phyloP scores from a whole-genome alignment of 2,888 invertebrate genomes.

The Laothoe populi region DNA sequence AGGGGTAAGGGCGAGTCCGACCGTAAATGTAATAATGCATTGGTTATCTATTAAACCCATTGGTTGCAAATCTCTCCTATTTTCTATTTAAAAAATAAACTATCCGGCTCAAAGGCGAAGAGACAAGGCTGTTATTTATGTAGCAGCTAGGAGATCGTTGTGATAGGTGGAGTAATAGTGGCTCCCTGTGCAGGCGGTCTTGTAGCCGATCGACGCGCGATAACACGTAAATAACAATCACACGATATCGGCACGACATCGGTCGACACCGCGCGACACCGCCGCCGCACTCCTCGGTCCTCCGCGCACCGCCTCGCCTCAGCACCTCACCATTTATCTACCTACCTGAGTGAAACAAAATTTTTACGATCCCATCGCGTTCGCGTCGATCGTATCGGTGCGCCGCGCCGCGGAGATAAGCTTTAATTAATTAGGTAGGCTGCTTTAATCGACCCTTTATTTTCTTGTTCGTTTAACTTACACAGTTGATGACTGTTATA shows the following conservation, averaged over 20 bases:
- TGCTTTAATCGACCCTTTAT: slow-evolving; percentile 65
- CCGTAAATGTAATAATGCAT: slow-evolving; percentile 5
- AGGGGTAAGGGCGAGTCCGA: background rate
- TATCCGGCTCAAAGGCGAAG: slow-evolving; percentile 42
- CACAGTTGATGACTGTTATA: slow-evolving; percentile 66
- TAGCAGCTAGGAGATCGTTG: slow-evolving; percentile 53
- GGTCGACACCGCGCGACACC: slow-evolving; percentile 28
- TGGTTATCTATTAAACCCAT: background rate
- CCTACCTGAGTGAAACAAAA: slow-evolving; percentile 60
- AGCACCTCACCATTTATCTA: slow-evolving; percentile 47
- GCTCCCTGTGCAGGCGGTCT: slow-evolving; percentile 51
- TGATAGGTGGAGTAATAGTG: slow-evolving; percentile 49
- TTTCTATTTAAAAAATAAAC: slow-evolving; percentile 34
- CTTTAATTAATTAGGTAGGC: slow-evolving; percentile 70
- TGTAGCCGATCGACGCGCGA: slow-evolving; percentile 57
- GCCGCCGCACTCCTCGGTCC: slow-evolving; percentile 45
- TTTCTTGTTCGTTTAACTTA: slow-evolving; percentile 69
- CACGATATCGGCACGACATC: slow-evolving; percentile 66
- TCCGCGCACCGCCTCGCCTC: slow-evolving; percentile 31
- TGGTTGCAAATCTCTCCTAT: slow-evolving; percentile 17
- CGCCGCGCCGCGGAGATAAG: slow-evolving; percentile 55
- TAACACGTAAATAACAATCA: slow-evolving; percentile 75
- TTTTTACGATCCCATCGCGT: slow-evolving; percentile 66
- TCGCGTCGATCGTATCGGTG: slow-evolving; percentile 60
- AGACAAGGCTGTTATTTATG: slow-evolving; percentile 56